Evolutionary conservation across 1,140 invertebrate genomes (phyloP), one percentile per base, ranked within the genome.

Genomic region (Galleria mellonella): DNA sequence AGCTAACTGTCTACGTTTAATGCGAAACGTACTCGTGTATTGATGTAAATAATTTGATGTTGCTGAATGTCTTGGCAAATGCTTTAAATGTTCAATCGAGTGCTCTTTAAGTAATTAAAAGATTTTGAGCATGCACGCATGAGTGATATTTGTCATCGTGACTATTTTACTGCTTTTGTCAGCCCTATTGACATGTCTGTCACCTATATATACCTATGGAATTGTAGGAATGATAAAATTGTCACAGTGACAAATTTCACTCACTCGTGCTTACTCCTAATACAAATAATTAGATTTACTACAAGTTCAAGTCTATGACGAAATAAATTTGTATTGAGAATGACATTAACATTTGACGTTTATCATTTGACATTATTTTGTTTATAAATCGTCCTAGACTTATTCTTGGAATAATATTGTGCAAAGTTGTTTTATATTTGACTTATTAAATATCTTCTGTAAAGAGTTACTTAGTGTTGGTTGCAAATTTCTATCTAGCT

Each of bases 31-130:
- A 43, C 41, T n/a, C 45, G 46, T 58, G n/a, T 72, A 15, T 17
- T 17, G 11, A 35, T 35, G 56, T 66, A 62, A 51, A 72, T 62
- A 55, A 57, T 54, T 77, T 47, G 54, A 55, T 82, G 72, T 78
- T 36, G 75, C 67, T 77, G 63, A 51, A 40, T 69, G 72, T 74
- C 57, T 76, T 76, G 66, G 74, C 65, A 74, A 70, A 60, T 59
- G 78, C 78, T 83, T 83, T 83, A 60, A 68, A 65, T 83, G 78
- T 83, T 73, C 38, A 12, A 43, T n/a, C 37, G 45, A 70, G 51
- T 48, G 38, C 56, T 70, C 62, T 72, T 73, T 69, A 60, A 48
- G n/a, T n/a, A n/a, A 52, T 43, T 46, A 32, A 38, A 42, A 33
- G 23, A 40, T 2, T 36, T 43, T n/a, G 12, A 23, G 12, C 29